Percentiles rank a stretch among this genome's conserved stretches.
Evolutionary conservation across 1,140 invertebrate species (phyloP).

Genomic region (Tetragnatha versicolor): DNA sequence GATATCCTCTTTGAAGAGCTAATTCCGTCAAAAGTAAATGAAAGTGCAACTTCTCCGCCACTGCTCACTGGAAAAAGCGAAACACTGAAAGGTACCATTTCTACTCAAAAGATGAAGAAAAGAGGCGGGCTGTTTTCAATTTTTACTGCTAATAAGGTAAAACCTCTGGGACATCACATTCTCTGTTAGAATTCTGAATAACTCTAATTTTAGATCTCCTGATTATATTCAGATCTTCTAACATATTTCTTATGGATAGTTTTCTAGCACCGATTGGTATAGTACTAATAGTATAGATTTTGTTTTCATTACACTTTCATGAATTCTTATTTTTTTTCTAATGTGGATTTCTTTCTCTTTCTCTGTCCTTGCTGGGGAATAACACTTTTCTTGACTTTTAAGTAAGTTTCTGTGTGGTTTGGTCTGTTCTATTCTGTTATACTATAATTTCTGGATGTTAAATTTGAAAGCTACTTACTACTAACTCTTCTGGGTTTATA

Average conservation of each 20-base stretch:
- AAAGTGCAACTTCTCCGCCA: conserved; percentile 35
- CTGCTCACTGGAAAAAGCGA: conserved; percentile 57
- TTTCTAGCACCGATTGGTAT: background rate
- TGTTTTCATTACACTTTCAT: background rate
- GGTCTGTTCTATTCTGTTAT: background rate
- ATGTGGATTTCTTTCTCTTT: background rate
- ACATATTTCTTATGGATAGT: background rate
- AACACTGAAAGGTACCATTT: conserved; percentile 87
- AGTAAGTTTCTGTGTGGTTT: conserved; percentile 23
- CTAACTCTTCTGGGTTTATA: no score
- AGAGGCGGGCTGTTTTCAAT: conserved; percentile 85
- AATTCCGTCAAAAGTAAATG: conserved; percentile 57
- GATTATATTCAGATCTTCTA: background rate
- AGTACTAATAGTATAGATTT: background rate
- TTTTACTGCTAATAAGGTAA: conserved; percentile 95
- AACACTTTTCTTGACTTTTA: background rate
- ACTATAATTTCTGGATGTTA: background rate
- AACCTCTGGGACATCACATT: background rate
- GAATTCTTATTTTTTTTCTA: conserved; percentile 4
- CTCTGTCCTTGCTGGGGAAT: conserved; percentile 19
- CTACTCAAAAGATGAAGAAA: conserved; percentile 83
- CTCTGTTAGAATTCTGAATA: no score
- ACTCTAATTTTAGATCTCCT: background rate
- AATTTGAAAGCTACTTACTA: background rate
- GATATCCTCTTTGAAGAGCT: conserved; percentile 97